Conservation (phyloP, 2,797 vertebrate genomes). For the Lophotriccus pileatus region DNA sequence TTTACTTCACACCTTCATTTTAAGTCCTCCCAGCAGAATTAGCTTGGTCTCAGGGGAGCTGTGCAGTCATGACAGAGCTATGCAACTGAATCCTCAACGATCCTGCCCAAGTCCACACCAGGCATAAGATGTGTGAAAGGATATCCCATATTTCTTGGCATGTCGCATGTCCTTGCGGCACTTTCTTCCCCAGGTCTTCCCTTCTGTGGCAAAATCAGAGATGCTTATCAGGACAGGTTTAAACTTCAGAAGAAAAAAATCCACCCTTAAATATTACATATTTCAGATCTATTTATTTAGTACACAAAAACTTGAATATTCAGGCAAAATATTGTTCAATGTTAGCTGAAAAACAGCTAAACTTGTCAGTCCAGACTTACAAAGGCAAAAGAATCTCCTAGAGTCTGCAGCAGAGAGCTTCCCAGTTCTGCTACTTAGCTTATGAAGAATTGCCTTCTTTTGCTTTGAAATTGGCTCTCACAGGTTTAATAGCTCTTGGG, state of each 20-base stretch:
- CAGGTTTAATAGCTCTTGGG: neutral
- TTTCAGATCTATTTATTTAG: neutral
- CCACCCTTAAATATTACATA: neutral
- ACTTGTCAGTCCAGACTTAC: neutral
- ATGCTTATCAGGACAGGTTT: neutral
- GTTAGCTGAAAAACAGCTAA: neutral
- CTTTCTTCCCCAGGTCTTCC: neutral
- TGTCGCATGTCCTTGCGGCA: neutral
- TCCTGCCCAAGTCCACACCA: neutral
- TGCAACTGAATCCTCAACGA: neutral
- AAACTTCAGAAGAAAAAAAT: neutral
- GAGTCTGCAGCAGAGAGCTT: neutral
- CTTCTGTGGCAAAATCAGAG: neutral
- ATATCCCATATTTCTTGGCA: neutral
- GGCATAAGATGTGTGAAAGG: accelerated
- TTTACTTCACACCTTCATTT: neutral
- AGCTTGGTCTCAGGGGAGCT: neutral
- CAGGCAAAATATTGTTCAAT: neutral
- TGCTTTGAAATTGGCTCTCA: neutral
- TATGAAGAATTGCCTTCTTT: neutral
- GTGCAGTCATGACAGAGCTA: neutral
- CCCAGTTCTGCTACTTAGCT: neutral
- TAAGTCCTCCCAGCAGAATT: neutral
- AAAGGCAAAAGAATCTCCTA: neutral
- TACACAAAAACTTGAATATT: neutral